phyloP scores from a whole-genome alignment of 1,140 invertebrate genomes.

The Tyrophagus putrescentiae region DNA sequence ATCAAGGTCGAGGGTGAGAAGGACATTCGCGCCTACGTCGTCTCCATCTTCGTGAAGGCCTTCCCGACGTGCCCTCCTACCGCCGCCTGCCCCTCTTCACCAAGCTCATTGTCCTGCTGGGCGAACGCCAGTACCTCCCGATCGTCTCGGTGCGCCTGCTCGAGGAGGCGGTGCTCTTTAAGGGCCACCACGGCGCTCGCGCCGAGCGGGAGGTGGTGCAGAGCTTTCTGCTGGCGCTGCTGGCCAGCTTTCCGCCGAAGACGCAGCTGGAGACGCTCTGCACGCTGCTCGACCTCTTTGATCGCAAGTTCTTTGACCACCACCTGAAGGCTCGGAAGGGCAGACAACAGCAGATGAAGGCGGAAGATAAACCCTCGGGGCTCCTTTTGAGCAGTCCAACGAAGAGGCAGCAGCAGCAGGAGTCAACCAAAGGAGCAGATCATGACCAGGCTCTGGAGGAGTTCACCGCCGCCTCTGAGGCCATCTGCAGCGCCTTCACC shows the following conservation, averaged over 20 bases:
- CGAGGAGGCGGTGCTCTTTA: constrained; percentile 29
- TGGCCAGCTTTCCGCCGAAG: background rate
- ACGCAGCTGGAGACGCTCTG: constrained; percentile 6
- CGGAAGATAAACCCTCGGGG: too few species aligned
- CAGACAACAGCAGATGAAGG: too few species aligned
- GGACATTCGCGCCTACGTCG: too few species aligned
- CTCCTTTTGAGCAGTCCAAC: too few species aligned
- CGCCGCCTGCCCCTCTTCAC: constrained; percentile 59
- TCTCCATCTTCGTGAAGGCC: constrained; percentile 76
- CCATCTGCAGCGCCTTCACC: background rate
- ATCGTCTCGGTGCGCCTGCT: constrained; percentile 34
- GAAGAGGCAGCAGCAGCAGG: too few species aligned
- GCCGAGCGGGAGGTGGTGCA: constrained; percentile 8
- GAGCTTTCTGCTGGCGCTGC: constrained; percentile 1
- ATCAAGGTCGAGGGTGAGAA: too few species aligned
- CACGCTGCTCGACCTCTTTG: constrained; percentile 20
- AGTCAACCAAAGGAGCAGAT: background rate
- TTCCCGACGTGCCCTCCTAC: constrained; percentile 73
- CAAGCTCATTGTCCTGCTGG: constrained; percentile 56
- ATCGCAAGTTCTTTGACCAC: constrained; percentile 1
- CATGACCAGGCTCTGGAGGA: background rate
- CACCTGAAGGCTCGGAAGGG: too few species aligned
- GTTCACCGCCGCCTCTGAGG: background rate
- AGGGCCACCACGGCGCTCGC: constrained; percentile 4
- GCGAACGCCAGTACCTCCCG: constrained; percentile 52